phyloP scores from a whole-genome alignment of 2,797 vertebrate genomes.

The Clarias laeviceps region DNA sequence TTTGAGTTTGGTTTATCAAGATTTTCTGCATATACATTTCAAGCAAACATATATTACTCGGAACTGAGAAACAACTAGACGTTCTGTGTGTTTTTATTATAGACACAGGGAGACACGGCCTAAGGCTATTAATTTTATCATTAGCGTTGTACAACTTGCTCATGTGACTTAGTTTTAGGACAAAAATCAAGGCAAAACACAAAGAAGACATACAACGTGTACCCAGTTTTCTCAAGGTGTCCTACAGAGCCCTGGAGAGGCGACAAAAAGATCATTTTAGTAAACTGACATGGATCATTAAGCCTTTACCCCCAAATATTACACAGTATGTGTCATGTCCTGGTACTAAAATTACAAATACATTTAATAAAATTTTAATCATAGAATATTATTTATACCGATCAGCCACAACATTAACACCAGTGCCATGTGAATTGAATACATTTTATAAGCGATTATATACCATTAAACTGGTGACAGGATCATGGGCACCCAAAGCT shows the following conservation, averaged over 20 bases:
- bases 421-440: too few species aligned
- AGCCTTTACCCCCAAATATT: not conserved
- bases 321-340: not conserved
- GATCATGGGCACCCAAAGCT: too few species aligned
- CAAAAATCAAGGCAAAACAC: slow-evolving; percentile 40
- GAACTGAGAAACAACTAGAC: not conserved
- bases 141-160: slow-evolving; percentile 28
- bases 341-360: not conserved
- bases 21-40: not conserved
- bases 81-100: slow-evolving; percentile 23
- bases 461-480: too few species aligned
- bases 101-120: slow-evolving; percentile 13
- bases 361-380: not conserved
- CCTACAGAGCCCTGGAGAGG: slow-evolving; percentile 4
- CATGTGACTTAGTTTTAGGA: slow-evolving; percentile 25
- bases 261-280: not conserved
- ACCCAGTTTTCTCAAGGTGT: slow-evolving; percentile 7
- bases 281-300: not conserved
- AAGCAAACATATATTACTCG: not conserved
- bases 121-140: slow-evolving; percentile 28
- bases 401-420: too few species aligned
- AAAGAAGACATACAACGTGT: slow-evolving; percentile 28
- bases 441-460: too few species aligned
- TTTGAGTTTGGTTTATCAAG: not conserved
- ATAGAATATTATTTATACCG: too few species aligned